phyloP scores from a whole-genome alignment of 2,113 vertebrate species.

The Edolisoma coerulescens region DNA sequence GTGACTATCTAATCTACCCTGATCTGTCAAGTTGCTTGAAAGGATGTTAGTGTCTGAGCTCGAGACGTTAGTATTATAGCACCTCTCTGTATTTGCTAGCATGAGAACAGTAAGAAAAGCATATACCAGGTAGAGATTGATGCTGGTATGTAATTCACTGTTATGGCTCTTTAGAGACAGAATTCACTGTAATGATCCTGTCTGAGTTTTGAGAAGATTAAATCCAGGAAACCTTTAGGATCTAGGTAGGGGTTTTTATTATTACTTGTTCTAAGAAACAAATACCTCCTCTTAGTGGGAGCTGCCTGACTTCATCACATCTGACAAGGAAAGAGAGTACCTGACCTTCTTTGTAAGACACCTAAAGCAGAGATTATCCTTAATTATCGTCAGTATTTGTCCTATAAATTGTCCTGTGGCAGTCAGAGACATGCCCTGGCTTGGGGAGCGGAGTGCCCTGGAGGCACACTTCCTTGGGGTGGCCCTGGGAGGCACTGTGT shows the following conservation, averaged over 20 bases:
- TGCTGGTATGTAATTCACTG: background rate
- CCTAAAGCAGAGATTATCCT: slow-evolving; percentile 48
- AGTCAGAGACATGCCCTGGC: background rate
- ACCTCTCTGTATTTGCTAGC: background rate
- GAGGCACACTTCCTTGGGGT: background rate
- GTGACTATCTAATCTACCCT: slow-evolving; percentile 4
- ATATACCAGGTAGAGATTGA: background rate
- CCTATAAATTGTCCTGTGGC: slow-evolving; percentile 1
- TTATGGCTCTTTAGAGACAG: background rate
- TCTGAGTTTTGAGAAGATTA: background rate
- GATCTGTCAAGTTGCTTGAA: background rate
- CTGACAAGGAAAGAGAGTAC: background rate
- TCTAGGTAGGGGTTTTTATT: background rate
- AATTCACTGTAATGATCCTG: background rate
- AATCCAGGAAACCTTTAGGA: background rate
- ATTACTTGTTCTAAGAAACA: background rate
- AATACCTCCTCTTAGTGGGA: background rate
- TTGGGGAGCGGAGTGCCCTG: background rate
- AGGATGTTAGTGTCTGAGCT: background rate
- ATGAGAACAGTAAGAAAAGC: background rate
- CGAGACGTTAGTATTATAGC: background rate
- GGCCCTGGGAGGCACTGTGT: slow-evolving; percentile 23
- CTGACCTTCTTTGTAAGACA: slow-evolving; percentile 25
- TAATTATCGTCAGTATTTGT: slow-evolving; percentile 42
- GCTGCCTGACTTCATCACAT: background rate